These are phyloP conservation scores for Hedya salicella DNA, from an alignment of 2,888 invertebrate genomes.

Conservation along the genomic window DNA sequence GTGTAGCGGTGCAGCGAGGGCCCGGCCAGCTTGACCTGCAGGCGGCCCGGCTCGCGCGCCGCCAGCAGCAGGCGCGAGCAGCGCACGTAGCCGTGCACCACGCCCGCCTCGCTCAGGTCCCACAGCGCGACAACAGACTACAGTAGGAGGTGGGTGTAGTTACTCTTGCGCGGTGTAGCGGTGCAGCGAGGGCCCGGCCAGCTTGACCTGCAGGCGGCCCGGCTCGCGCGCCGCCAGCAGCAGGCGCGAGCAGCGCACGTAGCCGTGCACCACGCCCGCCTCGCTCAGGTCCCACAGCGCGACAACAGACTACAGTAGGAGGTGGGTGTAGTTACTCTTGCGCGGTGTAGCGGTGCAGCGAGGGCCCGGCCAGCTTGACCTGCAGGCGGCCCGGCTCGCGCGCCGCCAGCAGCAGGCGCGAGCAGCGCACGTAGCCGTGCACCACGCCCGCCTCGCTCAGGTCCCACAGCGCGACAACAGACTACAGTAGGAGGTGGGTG, in stretches of 20 bases:
- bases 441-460: no score
- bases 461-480: no score
- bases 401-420: constrained; percentile 89
- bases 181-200: constrained; percentile 92
- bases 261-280: constrained; percentile 92
- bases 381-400: constrained; percentile 88
- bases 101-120: no score
- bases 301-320: background rate
- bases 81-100: no score
- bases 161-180: constrained; percentile 88
- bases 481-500: background rate
- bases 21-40: constrained; percentile 93
- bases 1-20: constrained; percentile 89
- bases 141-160: constrained; percentile 53
- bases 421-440: no score
- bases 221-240: constrained; percentile 90
- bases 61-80: constrained; percentile 88
- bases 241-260: constrained; percentile 92
- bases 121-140: no score
- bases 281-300: constrained; percentile 94
- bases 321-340: constrained; percentile 85
- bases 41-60: constrained; percentile 86
- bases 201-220: constrained; percentile 89
- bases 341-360: constrained; percentile 86
- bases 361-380: constrained; percentile 94